Base-by-base conservation (phyloP, 2,888 invertebrate species). In the Chrysotoxum bicinctum region DNA sequence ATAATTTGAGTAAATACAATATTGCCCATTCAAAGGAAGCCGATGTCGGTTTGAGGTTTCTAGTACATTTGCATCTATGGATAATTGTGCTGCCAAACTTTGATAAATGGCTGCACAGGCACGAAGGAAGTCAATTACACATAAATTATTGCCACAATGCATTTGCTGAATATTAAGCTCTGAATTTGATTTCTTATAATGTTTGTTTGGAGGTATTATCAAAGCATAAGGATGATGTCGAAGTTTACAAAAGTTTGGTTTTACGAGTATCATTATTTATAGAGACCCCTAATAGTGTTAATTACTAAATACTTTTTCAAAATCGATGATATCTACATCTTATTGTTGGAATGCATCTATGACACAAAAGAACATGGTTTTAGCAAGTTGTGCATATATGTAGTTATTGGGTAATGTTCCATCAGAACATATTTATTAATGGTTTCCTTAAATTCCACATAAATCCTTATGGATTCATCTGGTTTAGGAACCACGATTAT, bases 351-450 rank as follows among this genome's bases (percentile, higher is more conserved):
- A 68, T 2, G 52, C 66, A 14, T 56, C 56, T 68, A 68, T 12
- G 32, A 68, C 68, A 35, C 68, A 52, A 56, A 70, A 72, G 35
- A 50, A 58, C 26, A 8, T 60, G 2, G 73, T 37, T 52, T 73
- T 62, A 9, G 50, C 60, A 1, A 73, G 21, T 40, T 73, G 60
- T 37, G 60, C 48, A 40, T 52, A 73, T 8, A 73, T 30, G 4
- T 73, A 16, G 73, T 30, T n/a, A 73, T 19, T 12, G 60, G 73
- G 10, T 73, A 73, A 30, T 73, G 73, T 62, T 73, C 60, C 60
- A 73, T 73, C n/a, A 9, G 23, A 19, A 72, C 58, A 72, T 32
- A 72, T 48, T 58, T 72, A 30, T 72, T 72, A 0, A 58, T 45
- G 45, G 70, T 70, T 43, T 14, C 19, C 19, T 45, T 45, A 1